A percentile compares a stretch with the other conserved stretches of the same genome.
Evolutionary conservation across 1,140 invertebrate genomes (phyloP).

Genomic region (Temnothorax curvispinosus): DNA sequence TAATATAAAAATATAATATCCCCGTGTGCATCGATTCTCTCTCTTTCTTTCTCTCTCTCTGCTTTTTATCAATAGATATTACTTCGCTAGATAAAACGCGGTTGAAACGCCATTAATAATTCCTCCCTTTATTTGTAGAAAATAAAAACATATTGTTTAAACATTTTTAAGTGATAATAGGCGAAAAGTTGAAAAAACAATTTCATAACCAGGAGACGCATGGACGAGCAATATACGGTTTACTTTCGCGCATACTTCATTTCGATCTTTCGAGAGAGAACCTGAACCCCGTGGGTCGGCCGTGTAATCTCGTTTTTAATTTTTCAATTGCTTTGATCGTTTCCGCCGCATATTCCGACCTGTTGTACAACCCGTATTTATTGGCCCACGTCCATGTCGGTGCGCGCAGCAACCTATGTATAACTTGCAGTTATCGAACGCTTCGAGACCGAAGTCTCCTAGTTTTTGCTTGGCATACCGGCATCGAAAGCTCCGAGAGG

Average conservation of each 20-base stretch:
- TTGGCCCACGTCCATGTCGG: slow-evolving; percentile 8
- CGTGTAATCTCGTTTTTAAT: slow-evolving; percentile 58
- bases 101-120: slow-evolving; percentile 19
- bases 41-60: background rate
- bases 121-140: background rate
- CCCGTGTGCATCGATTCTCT: background rate
- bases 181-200: slow-evolving; percentile 4
- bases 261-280: slow-evolving; percentile 9
- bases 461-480: slow-evolving; percentile 69
- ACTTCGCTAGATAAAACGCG: background rate
- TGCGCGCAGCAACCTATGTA: background rate
- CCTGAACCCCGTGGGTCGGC: background rate
- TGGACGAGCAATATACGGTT: background rate
- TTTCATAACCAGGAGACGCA: background rate
- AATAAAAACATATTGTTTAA: slow-evolving; percentile 8
- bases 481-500: slow-evolving; percentile 53
- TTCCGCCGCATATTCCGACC: slow-evolving; percentile 7
- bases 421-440: slow-evolving; percentile 67
- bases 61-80: background rate
- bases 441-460: slow-evolving; percentile 51
- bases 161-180: background rate
- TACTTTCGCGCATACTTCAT: slow-evolving; percentile 43
- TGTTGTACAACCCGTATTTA: slow-evolving; percentile 63
- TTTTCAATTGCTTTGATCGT: slow-evolving; percentile 62
- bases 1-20: slow-evolving; percentile 15